Base-by-base conservation (phyloP, 2,888 invertebrate species). In the Pachliopta kotzebuea region DNA sequence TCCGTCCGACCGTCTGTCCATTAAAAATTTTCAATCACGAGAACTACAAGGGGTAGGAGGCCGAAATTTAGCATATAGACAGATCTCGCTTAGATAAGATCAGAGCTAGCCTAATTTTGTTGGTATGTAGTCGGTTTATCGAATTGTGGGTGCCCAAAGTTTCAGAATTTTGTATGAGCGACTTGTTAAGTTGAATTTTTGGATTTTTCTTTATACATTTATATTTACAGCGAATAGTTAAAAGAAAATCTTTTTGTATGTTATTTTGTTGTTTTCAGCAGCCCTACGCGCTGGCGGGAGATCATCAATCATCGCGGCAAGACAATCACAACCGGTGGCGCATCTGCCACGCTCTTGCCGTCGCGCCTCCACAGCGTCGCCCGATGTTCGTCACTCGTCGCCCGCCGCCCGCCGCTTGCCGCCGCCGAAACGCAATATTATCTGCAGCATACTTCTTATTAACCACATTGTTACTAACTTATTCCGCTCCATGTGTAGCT, bases 301-400 rank as follows among this genome's bases (percentile, higher is more conserved):
- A 90, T 90, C 91, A 91, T 91, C 91, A 91, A 90, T 91, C 91
- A 91, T 90, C 83, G 82, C 81, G 83, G 87, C 88, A 90, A 90
- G 91, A 90, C 91, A 91, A 91, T 90, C 91, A 90, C 91, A 90
- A 90, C 90, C 88, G 89, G 86, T 78, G 88, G 88, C 91, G 85
- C 91, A 91, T 90, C 91, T 91, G 91, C 90, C 89, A 78, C 80
- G 79, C 78, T 67, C 66, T 63, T 62, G 68, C 65, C 68, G 61
- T 50, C 71, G 70, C 71, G 69, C 70, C 66, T 69, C 67, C 68
- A 58, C 64, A 24, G 62, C 62, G 62, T 57, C 62, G 62, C 63
- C 45, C 63, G 53, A 53, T 57, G 56, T 31, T 42, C 54, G 60
- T 60, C 67, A 71, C 69, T 49, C 26, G 54, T 61, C 61, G 53